Evolutionary conservation across 2,113 vertebrate species (phyloP).

Genomic region (Muntiacus reevesi): DNA sequence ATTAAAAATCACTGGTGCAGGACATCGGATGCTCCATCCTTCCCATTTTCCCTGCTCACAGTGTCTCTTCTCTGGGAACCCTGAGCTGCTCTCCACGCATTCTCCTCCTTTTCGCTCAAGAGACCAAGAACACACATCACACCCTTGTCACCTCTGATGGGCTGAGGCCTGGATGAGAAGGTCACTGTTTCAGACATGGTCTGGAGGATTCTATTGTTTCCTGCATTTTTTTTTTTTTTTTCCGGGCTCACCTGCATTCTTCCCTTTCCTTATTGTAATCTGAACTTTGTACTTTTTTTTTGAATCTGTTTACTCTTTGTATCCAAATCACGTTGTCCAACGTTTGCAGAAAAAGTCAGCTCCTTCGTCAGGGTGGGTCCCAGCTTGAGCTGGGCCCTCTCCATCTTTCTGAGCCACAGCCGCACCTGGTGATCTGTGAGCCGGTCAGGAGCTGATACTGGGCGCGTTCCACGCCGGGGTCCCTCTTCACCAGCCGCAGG

Average conservation of each 20-base stretch:
- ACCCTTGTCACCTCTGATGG: neutral
- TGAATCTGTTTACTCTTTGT: slow-evolving; percentile 89
- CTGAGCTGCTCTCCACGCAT: neutral
- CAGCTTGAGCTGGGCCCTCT: slow-evolving; percentile 79
- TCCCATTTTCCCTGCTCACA: neutral
- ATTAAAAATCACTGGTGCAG: neutral
- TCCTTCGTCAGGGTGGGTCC: slow-evolving; percentile 87
- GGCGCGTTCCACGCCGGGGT: slow-evolving; percentile 80
- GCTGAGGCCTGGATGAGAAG: neutral
- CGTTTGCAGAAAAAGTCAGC: slow-evolving; percentile 85
- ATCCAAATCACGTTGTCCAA: slow-evolving; percentile 86
- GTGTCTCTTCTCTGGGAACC: neutral
- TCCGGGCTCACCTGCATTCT: neutral
- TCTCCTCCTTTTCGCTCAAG: neutral
- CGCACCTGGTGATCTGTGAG: slow-evolving; percentile 90
- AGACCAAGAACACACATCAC: neutral
- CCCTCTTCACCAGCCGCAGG: slow-evolving; percentile 86
- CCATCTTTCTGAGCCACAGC: slow-evolving; percentile 82
- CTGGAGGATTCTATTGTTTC: neutral
- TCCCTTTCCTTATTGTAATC: slow-evolving; percentile 82
- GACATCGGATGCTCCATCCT: neutral
- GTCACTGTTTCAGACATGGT: accelerated
- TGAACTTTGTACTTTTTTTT: slow-evolving; percentile 84
- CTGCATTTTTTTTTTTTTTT: neutral
- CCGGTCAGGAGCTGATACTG: slow-evolving; percentile 91